phyloP scores from a whole-genome alignment of 2,797 vertebrate genomes.

The Bucorvus abyssinicus region DNA sequence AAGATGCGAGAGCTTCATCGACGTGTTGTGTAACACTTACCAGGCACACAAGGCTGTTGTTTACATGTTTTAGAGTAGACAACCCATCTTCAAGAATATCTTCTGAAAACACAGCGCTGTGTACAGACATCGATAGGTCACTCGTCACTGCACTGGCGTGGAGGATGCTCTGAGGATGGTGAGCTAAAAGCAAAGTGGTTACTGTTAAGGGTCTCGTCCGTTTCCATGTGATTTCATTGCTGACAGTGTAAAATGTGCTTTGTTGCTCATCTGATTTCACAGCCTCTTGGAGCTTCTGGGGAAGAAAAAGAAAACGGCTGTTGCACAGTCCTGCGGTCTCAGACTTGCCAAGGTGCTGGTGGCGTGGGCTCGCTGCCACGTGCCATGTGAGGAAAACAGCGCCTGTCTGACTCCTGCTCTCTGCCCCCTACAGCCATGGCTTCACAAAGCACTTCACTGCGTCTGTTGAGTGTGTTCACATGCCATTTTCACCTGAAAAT shows the following conservation, averaged over 20 bases:
- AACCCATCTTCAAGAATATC: background rate
- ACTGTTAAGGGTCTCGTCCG: background rate
- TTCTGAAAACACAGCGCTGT: background rate
- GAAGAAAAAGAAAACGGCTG: background rate
- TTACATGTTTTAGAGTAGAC: background rate
- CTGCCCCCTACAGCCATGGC: background rate
- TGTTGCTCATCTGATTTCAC: background rate
- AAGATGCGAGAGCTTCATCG: background rate
- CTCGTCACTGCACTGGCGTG: too few species aligned
- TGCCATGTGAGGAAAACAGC: accelerated
- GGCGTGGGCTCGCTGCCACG: too few species aligned
- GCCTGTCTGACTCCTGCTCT: accelerated
- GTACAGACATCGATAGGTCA: too few species aligned
- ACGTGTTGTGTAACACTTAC: too few species aligned
- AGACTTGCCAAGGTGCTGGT: background rate
- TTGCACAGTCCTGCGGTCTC: background rate
- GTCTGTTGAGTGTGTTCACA: background rate
- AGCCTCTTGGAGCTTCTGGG: background rate
- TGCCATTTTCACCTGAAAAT: background rate
- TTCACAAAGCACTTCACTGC: background rate
- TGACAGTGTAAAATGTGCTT: background rate
- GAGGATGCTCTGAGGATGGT: background rate
- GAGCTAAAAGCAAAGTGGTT: background rate
- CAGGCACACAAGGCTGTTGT: accelerated
- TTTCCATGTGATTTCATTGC: background rate